Evolutionary conservation across 2,113 vertebrate species (phyloP).

Genomic region (Pseudorasbora parva): DNA sequence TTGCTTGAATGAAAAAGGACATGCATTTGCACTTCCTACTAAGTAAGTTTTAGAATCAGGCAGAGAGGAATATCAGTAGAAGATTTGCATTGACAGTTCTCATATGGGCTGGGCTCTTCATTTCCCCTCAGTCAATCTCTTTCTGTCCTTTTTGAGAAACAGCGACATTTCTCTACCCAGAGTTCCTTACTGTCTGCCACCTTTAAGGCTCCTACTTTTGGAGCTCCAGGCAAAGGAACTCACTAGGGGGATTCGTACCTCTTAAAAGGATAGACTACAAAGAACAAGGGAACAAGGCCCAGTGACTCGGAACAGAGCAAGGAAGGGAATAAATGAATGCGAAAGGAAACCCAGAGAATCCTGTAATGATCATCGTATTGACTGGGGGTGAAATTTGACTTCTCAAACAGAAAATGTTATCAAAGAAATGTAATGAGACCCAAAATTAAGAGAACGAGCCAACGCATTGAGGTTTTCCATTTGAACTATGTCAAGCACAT

Average conservation of each 20-base stretch:
- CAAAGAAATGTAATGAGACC: background rate
- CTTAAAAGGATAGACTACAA: slow-evolving; percentile 39
- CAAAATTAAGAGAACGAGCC: background rate
- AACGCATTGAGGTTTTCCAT: background rate
- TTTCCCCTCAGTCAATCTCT: slow-evolving; percentile 1
- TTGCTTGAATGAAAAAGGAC: background rate
- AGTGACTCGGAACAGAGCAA: slow-evolving; percentile 15
- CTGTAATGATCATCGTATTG: slow-evolving; percentile 32
- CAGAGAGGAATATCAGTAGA: background rate
- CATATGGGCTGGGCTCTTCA: background rate
- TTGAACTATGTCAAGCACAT: background rate
- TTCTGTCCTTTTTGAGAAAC: slow-evolving; percentile 24
- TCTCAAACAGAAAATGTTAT: slow-evolving; percentile 30
- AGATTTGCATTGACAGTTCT: slow-evolving; percentile 14
- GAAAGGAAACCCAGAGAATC: slow-evolving; percentile 7
- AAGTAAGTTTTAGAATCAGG: background rate
- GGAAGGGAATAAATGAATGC: slow-evolving; percentile 38
- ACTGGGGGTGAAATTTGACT: slow-evolving; percentile 19
- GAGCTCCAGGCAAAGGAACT: slow-evolving; percentile 27
- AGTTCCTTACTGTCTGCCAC: slow-evolving; percentile 29
- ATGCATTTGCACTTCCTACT: background rate
- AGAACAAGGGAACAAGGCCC: slow-evolving; percentile 31
- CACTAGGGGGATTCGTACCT: slow-evolving; percentile 15
- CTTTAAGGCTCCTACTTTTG: slow-evolving; percentile 8
- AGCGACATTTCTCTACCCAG: background rate